Evolutionary conservation across 30 jellyfish, hydroid and myxozoan species (phyloP), one percentile per base, ranked within the genome.

Genomic region (Turritopsis rubra): DNA sequence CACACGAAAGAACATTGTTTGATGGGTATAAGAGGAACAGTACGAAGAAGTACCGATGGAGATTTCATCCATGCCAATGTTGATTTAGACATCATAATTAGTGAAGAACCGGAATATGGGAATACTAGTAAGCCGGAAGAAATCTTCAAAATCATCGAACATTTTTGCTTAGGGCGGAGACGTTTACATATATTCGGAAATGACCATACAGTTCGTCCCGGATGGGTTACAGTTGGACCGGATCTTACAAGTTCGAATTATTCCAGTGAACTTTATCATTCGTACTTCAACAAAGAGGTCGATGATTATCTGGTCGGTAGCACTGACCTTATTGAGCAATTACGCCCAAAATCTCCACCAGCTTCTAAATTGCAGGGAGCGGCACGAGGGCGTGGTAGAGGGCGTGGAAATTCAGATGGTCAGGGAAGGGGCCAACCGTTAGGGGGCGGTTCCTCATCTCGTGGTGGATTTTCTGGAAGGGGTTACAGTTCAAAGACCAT

Each of bases 311-410:
- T 95, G 23, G 96, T 92, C 24, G 99, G 99, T 28, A 85, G 92
- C 79, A 77, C 96, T 4, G 85, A 80, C 54, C 95, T 86, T 26
- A 95, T 95, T 30, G 99, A 95, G 66, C 84, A 90, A 23, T 72
- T 95, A n/a, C 95, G 99, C 52, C 99, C 99, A 18, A 94, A 94
- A 84, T 94, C 99, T 18, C 99, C 99, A 16, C 96, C 96, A 5
- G 93, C 88, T 31, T 84, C 86, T 81, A 84, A 81, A 79, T 87
- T 84, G 84, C 84, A 84, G 53, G 91, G 81, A 26, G 28, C 85
- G 1, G 81, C 80, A 29, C 27, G 87, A 18, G 77, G 81, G 65
- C 52, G 75, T 27, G 88, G 88, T 19, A 23, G 90, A 23, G 85
- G 88, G n/a, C 83, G 98, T 8, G 91, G 96, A 16, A 54, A 90